Evolutionary conservation across 2,797 vertebrate species (phyloP).

Genomic region (Manis crassicaudata): DNA sequence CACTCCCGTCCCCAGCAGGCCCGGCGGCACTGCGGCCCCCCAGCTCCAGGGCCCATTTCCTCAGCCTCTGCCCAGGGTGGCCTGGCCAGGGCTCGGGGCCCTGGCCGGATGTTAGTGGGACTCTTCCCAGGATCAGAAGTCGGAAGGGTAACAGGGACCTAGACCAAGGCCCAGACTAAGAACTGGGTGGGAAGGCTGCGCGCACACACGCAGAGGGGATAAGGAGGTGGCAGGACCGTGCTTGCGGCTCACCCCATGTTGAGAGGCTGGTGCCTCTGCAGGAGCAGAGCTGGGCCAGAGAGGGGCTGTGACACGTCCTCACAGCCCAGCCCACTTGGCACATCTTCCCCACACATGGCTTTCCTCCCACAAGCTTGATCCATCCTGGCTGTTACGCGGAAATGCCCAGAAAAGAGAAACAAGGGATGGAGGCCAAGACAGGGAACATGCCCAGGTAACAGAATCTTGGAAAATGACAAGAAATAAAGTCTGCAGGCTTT

Average conservation of each 20-base stretch:
- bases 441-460: not conserved
- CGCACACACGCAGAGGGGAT: not conserved
- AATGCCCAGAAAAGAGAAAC: not conserved
- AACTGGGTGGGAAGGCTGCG: not conserved
- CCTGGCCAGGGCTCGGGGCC: not conserved
- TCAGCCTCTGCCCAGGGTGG: not conserved
- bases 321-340: not conserved
- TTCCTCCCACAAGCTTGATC: not conserved
- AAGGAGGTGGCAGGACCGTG: not conserved
- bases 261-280: not conserved
- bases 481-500: not conserved
- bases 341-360: not conserved
- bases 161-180: not conserved
- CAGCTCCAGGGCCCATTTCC: not conserved
- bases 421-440: not conserved
- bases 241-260: not conserved
- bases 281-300: not conserved
- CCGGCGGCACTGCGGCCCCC: not conserved
- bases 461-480: constrained; percentile 10
- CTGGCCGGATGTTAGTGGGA: not conserved
- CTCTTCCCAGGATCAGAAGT: not conserved
- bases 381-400: not conserved
- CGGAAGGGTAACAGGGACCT: not conserved
- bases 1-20: not conserved
- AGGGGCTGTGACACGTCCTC: not conserved